Conservation (phyloP, 2,888 invertebrate species). For the Andrena dorsata region DNA sequence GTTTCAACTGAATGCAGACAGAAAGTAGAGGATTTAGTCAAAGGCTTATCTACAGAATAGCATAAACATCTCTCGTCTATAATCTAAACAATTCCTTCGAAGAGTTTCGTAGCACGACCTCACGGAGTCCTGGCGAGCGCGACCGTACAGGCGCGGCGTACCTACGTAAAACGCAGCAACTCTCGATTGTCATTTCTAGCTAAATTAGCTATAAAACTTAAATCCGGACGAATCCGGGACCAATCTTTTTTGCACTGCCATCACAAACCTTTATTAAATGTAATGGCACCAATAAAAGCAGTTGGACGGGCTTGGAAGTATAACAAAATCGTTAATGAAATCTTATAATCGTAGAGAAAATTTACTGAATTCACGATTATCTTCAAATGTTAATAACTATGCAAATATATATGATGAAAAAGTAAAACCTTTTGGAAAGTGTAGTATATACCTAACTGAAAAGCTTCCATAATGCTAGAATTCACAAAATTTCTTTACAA, state of each 20-base stretch:
- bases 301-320: neutral
- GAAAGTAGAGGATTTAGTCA: no score
- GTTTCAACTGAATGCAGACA: no score
- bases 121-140: neutral
- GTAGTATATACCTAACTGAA: neutral
- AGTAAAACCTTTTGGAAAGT: neutral
- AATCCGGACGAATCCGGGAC: neutral
- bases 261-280: neutral
- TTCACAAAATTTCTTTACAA: neutral
- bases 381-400: neutral
- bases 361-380: no score
- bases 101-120: neutral
- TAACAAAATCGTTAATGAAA: conserved; percentile 5
- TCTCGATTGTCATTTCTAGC: neutral
- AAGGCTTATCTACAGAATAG: no score
- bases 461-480: no score
- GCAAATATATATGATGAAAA: neutral
- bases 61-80: neutral
- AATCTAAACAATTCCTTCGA: neutral
- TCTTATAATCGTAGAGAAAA: conserved; percentile 6
- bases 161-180: neutral
- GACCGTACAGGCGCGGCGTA: neutral
- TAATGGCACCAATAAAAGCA: neutral
- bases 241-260: neutral
- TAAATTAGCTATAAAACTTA: neutral